Conservation (phyloP, 2,797 vertebrate species). For the Anisognathus igniventris region DNA sequence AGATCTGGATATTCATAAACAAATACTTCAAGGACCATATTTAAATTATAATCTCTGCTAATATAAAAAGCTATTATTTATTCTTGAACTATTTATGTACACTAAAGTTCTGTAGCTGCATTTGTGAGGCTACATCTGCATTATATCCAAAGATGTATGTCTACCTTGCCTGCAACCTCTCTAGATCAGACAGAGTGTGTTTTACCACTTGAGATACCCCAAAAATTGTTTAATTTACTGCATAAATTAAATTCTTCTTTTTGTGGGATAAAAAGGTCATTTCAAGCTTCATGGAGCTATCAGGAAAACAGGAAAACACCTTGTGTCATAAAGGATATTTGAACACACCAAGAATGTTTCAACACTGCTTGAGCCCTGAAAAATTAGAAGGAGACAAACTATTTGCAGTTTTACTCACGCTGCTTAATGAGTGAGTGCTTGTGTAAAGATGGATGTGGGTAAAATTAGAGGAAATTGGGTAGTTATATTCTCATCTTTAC, state of each 20-base stretch:
- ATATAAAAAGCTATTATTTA: not conserved
- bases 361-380: not conserved
- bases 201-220: not conserved
- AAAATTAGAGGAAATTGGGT: not conserved
- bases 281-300: not conserved
- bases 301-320: not conserved
- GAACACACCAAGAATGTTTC: not conserved
- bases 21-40: not conserved
- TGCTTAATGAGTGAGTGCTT: not conserved
- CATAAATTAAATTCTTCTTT: not conserved
- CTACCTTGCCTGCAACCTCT: not conserved
- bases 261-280: not conserved
- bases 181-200: not conserved
- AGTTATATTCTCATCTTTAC: not conserved
- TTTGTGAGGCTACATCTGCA: not conserved
- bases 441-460: not conserved
- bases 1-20: not conserved
- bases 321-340: not conserved
- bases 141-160: not conserved
- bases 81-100: not conserved
- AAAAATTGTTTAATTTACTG: not conserved
- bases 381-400: not conserved
- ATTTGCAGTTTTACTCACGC: not conserved
- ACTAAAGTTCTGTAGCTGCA: not conserved
- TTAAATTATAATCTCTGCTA: not conserved